These are phyloP conservation scores for Lacanobia wlatinum DNA, from an alignment of 2,888 invertebrate species.

Conservation along the genomic window DNA sequence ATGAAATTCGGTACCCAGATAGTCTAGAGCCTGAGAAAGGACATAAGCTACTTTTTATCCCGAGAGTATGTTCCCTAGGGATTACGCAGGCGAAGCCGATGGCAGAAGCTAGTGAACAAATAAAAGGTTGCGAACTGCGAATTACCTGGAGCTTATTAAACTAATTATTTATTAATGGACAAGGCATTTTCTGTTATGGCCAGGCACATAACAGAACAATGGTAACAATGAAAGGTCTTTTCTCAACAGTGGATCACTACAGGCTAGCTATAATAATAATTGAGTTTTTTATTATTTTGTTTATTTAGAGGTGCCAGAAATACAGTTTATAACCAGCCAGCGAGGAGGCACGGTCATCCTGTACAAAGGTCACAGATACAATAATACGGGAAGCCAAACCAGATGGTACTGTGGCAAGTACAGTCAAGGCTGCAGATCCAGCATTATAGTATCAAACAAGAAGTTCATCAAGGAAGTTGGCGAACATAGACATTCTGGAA, in stretches of 20 bases:
- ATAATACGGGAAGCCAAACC: conserved; percentile 60
- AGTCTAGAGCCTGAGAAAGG: too few relatives aligned
- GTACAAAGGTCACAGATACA: conserved; percentile 56
- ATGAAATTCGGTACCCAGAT: too few relatives aligned
- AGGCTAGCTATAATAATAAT: neutral
- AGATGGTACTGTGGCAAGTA: conserved; percentile 76
- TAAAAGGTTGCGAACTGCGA: too few relatives aligned
- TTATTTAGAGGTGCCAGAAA: conserved; percentile 12
- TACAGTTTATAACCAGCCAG: conserved; percentile 56
- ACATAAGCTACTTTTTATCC: too few relatives aligned
- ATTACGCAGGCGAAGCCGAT: too few relatives aligned
- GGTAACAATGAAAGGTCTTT: neutral
- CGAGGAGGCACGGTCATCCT: conserved; percentile 55
- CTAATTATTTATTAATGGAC: too few relatives aligned
- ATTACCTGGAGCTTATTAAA: too few relatives aligned
- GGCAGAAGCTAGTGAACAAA: too few relatives aligned
- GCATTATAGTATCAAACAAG: conserved; percentile 50
- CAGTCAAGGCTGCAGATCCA: conserved; percentile 67
- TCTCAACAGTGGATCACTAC: neutral
- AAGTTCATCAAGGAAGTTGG: conserved; percentile 50
- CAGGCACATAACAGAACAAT: neutral
- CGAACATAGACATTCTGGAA: conserved; percentile 63
- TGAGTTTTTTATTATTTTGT: too few relatives aligned
- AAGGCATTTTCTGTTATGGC: too few relatives aligned
- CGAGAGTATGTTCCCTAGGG: too few relatives aligned